Evolutionary conservation across 2,888 invertebrate species (phyloP), one percentile per base, ranked within the genome.

Genomic region (Stenoptilia bipunctidactyla): DNA sequence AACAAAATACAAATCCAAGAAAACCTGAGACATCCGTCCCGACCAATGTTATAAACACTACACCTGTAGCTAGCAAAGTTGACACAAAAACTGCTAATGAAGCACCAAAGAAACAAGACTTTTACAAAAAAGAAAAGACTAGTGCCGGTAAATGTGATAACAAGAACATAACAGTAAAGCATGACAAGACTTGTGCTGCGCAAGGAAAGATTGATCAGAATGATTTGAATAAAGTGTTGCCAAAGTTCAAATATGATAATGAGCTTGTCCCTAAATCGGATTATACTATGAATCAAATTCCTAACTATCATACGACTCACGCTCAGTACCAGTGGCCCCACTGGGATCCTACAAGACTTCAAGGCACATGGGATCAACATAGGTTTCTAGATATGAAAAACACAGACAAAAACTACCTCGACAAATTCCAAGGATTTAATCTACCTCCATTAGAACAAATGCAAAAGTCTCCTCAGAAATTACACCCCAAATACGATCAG

Each of bases 241-340:
- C 87, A 1, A 84, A 84, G 50, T 74, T 83, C 38, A 85, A 85
- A 46, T 84, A 84, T 42, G 85, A 85, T 48, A 86, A 86, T 46
- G 86, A 85, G 43, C 52, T 87, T 15, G 67, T 87, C 12, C 83
- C 86, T 0, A 87, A 87, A 55, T 80, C 89, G 0, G 90, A 89
- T 51, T 89, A 88, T 51, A 65, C 87, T 1, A 85, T 86, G 66
- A 89, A 90, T 66, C 88, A 89, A 51, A 85, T 89, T 38, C 88
- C 89, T 1, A 90, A 90, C 55, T 90, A 90, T 54, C 88, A 89
- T 55, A 85, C 88, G 36, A 84, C 87, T 0, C 85, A 85, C 45
- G 68, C 83, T 0, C 89, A 89, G 55, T 90, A 89, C 50, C 86
- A 86, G 52, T 89, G 89, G 85, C 88, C 89, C 15, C 77, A 80